Base-by-base conservation (phyloP, 1,140 invertebrate genomes). In the Meteorus sp. region DNA sequence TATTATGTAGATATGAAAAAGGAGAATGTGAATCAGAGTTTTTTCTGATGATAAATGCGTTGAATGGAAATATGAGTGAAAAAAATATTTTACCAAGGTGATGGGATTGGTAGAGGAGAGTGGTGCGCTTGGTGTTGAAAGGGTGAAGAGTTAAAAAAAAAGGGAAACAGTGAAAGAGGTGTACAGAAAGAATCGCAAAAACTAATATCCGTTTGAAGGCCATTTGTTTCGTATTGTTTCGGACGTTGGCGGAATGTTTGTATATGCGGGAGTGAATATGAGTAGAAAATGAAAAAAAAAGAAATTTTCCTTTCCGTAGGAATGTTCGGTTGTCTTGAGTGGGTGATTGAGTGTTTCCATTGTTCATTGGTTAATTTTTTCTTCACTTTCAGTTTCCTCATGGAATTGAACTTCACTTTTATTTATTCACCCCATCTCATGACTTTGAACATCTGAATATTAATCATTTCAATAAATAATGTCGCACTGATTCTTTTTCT, bases 181-280 rank as follows among this genome's bases (percentile, higher is more conserved):
- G 23, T 4, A 47, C 41, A 47, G 27, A 48, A 23, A 62, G 60
- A 47, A 61, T 60, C 61, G 56, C 57, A 65, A 65, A 65, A 65
- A 65, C 60, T 65, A 65, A 65, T 65, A 65, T 65, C 63, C 63
- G 63, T 41, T 58, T 33, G 25, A 39, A 52, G 60, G 60, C 56
- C 63, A 60, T 65, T 65, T 65, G 58, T 65, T 65, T 65, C 58
- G 63, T 58, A 65, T 65, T 65, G 63, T 65, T 65, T 62, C 51
- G 58, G 61, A 62, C 60, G 44, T 44, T 57, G 29, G 27, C 22
- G 22, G 15, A 23, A 27, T 19, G 39, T 31, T 27, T 27, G 50
- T 50, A 9, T 19, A 47, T 2, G 13, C n/a, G n/a, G n/a, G n/a
- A n/a, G n/a, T n/a, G n/a, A n/a, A n/a, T n/a, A n/a, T n/a, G n/a